Conservation (phyloP, 2,888 invertebrate species). For the Scrobipalpa atriplicella region DNA sequence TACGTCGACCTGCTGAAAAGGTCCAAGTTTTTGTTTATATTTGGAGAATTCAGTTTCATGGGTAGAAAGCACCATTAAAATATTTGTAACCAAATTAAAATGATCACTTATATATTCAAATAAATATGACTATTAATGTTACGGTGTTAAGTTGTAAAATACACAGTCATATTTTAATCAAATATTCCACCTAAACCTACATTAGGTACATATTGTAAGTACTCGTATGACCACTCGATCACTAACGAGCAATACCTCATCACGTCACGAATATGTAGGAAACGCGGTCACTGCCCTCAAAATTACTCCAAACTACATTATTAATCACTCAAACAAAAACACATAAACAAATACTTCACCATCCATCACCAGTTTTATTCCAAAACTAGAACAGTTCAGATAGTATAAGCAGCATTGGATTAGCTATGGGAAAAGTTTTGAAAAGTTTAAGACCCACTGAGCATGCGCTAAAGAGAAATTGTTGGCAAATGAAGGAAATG, state of each 20-base stretch:
- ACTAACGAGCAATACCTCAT: constrained; percentile 5
- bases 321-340: constrained; percentile 17
- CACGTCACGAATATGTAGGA: constrained; percentile 4
- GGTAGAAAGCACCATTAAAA: too few relatives aligned
- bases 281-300: constrained; percentile 38
- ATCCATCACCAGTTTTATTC: background rate
- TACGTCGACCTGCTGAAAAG: too few relatives aligned
- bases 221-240: background rate
- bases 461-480: constrained; percentile 49
- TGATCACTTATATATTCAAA: too few relatives aligned
- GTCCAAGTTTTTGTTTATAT: too few relatives aligned
- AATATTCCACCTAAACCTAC: too few relatives aligned
- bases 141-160: too few relatives aligned
- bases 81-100: too few relatives aligned
- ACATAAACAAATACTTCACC: background rate
- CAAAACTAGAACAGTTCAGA: background rate
- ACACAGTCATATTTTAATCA: too few relatives aligned
- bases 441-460: constrained; percentile 24
- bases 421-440: constrained; percentile 9
- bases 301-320: constrained; percentile 32
- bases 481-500: background rate
- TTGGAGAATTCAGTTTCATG: too few relatives aligned
- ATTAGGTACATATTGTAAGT: too few relatives aligned
- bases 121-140: too few relatives aligned
- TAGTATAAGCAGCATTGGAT: background rate